Conservation (phyloP, 2,113 vertebrate genomes). For the Micronycteris hirsuta region DNA sequence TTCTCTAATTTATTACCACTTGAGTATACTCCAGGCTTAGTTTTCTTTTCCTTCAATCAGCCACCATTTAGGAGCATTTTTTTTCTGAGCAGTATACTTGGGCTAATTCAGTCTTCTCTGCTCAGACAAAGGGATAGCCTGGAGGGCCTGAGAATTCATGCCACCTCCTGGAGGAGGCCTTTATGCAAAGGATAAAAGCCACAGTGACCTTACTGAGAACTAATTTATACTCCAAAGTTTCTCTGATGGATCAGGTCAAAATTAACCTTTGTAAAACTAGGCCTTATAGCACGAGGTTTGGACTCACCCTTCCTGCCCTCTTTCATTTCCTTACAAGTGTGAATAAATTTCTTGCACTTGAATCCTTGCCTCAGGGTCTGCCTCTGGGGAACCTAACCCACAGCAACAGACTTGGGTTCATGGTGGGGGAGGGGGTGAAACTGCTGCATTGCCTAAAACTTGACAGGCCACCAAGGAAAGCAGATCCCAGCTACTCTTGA, state of each 20-base stretch:
- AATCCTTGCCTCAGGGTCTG: neutral
- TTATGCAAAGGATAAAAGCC: neutral
- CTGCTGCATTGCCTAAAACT: neutral
- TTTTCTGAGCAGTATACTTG: neutral
- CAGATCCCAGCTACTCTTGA: neutral
- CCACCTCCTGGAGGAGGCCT: neutral
- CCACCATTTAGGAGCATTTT: neutral
- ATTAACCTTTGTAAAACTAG: neutral
- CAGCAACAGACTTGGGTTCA: neutral
- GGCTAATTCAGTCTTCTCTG: neutral
- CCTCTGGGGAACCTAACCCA: neutral
- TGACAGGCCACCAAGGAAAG: no score
- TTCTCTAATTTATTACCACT: neutral
- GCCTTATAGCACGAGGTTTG: neutral
- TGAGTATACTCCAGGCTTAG: neutral
- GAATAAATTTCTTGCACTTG: neutral
- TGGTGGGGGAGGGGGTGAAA: neutral
- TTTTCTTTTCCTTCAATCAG: neutral
- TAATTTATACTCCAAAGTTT: neutral
- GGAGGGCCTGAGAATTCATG: neutral
- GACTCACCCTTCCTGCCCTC: neutral
- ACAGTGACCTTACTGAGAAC: neutral
- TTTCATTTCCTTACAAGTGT: neutral
- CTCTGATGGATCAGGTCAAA: neutral
- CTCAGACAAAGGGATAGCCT: neutral